Conservation (phyloP, 1,140 invertebrate genomes). For the Lasioglossum baleicum region DNA sequence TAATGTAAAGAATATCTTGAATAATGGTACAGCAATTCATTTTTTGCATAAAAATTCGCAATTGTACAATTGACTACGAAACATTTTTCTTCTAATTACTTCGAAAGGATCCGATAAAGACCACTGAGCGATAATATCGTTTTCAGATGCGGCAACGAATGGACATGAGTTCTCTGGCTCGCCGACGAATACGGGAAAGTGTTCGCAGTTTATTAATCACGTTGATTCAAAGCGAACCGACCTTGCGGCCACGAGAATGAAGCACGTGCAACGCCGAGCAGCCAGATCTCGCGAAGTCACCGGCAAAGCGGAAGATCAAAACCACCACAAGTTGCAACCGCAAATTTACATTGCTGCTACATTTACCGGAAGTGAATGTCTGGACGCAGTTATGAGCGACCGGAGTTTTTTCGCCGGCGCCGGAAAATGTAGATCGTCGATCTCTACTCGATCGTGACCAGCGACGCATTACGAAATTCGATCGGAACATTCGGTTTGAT, state of each 20-base stretch:
- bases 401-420: no score
- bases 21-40: no score
- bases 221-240: no score
- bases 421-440: no score
- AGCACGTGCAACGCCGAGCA: not conserved
- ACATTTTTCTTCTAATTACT: not conserved
- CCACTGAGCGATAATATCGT: not conserved
- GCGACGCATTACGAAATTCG: no score
- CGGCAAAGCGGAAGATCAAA: slow-evolving; percentile 9
- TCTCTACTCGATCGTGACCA: no score
- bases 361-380: slow-evolving; percentile 42
- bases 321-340: slow-evolving; percentile 4
- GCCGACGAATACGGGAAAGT: not conserved
- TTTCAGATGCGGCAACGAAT: not conserved
- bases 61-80: no score
- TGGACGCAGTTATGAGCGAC: not conserved
- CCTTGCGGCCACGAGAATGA: not conserved
- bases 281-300: not conserved
- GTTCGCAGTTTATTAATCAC: no score
- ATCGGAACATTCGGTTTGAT: not conserved
- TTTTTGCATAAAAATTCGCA: no score
- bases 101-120: no score
- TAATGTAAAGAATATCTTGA: no score
- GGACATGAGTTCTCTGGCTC: not conserved
- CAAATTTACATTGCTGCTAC: slow-evolving; percentile 6